A percentile compares a stretch with the other conserved stretches of the same genome.
Conservation (phyloP, 2,113 vertebrate species). For the Grallaria varia region DNA sequence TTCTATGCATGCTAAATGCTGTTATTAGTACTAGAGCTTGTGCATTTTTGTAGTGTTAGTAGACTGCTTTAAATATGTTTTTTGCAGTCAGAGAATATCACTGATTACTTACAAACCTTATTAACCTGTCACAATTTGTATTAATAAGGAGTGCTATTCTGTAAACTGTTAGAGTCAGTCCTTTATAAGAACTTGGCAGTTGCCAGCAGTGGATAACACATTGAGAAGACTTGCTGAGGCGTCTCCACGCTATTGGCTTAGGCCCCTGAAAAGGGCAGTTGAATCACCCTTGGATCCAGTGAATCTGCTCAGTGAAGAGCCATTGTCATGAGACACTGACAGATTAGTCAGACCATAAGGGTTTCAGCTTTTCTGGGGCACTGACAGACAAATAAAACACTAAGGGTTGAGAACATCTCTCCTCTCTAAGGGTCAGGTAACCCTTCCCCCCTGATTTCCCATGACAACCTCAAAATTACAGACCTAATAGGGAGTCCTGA, state of each 20-base stretch:
- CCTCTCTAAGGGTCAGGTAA: not conserved
- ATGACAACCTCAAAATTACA: not conserved
- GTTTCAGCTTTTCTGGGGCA: not conserved
- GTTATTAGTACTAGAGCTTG: too few species aligned
- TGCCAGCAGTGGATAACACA: not conserved
- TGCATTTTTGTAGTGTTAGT: too few species aligned
- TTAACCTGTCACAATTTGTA: not conserved
- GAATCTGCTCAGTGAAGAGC: not conserved
- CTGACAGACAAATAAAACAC: not conserved
- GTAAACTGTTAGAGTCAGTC: not conserved
- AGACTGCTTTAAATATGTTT: not conserved
- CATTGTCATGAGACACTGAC: not conserved
- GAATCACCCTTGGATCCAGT: not conserved
- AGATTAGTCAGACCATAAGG: not conserved
- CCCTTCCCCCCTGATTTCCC: not conserved
- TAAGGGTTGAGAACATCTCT: not conserved
- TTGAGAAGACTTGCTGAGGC: not conserved
- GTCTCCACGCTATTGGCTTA: not conserved
- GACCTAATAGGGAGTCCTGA: not conserved
- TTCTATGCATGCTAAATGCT: too few species aligned
- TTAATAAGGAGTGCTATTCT: not conserved
- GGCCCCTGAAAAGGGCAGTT: not conserved
- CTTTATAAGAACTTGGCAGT: not conserved
- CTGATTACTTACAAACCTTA: not conserved
- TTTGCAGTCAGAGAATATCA: not conserved